Evolutionary conservation across 2,113 vertebrate genomes (phyloP).

Genomic region (Antigone vipio): DNA sequence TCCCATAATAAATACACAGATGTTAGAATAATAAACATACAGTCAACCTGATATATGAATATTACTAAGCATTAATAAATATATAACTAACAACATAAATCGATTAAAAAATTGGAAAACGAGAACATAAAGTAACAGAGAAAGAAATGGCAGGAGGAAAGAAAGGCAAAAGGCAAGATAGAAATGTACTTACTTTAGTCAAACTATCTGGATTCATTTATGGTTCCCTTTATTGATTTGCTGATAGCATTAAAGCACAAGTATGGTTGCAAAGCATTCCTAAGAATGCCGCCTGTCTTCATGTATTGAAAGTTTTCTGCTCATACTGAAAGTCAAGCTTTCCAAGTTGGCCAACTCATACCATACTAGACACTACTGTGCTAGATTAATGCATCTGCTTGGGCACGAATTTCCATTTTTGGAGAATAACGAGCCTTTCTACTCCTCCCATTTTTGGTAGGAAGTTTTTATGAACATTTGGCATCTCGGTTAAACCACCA

Average conservation of each 20-base stretch:
- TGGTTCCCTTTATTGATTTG: constrained; percentile 23
- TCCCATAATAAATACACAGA: constrained; percentile 61
- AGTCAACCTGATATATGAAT: constrained; percentile 36
- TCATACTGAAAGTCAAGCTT: not conserved
- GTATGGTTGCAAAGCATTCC: constrained; percentile 24
- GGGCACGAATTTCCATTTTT: constrained; percentile 16
- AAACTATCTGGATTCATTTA: constrained; percentile 52
- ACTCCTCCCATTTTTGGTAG: constrained; percentile 54
- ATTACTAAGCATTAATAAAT: constrained; percentile 26
- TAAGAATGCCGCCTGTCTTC: not conserved
- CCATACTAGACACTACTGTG: constrained; percentile 3
- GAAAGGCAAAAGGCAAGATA: not conserved
- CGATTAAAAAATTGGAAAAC: not conserved
- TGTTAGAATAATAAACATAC: constrained; percentile 51
- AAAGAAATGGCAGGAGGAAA: not conserved
- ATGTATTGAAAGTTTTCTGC: not conserved
- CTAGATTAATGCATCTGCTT: not conserved
- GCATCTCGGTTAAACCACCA: constrained; percentile 12
- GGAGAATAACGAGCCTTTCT: constrained; percentile 19
- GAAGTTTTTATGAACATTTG: constrained; percentile 40
- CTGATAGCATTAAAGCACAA: constrained; percentile 34
- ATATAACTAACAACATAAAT: not conserved
- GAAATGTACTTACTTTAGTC: constrained; percentile 13
- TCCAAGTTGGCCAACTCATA: constrained; percentile 6
- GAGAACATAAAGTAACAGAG: not conserved